Conservation (phyloP, 2,888 invertebrate species). For the Ecdyonurus torrentis region DNA sequence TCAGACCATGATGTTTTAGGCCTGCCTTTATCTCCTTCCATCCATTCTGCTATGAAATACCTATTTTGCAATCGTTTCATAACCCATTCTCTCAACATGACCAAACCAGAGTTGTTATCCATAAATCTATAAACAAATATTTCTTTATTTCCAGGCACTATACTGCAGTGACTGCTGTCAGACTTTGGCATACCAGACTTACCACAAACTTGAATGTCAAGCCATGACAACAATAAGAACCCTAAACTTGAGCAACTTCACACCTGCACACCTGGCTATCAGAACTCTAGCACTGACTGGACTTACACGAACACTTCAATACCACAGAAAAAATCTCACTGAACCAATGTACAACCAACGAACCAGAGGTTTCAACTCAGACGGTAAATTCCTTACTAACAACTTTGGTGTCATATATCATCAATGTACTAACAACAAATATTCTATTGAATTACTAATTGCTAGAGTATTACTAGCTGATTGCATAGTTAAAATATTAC, state of each 20-base stretch:
- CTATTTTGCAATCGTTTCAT: no score
- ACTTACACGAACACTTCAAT: neutral
- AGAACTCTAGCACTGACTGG: conserved; percentile 30
- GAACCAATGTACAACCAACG: neutral
- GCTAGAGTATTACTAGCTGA: neutral
- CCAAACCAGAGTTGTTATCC: no score
- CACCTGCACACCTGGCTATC: conserved; percentile 39
- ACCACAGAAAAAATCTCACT: neutral
- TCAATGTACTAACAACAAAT: neutral
- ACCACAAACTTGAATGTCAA: conserved; percentile 63
- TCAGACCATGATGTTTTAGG: no score
- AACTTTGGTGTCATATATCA: neutral
- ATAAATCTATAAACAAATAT: no score
- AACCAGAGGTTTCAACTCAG: neutral
- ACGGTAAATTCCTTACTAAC: neutral
- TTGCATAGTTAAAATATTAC: neutral
- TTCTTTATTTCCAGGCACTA: conserved; percentile 33
- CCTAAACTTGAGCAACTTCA: conserved; percentile 43
- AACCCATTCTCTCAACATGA: no score
- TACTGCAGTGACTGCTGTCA: conserved; percentile 51
- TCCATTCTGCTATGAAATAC: no score
- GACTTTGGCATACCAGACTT: conserved; percentile 40
- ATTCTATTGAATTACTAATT: neutral
- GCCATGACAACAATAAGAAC: conserved; percentile 41
- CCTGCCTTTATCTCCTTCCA: no score